Evolutionary conservation across 2,797 vertebrate genomes (phyloP).

Genomic region (Tokudaia tokunoshimensis): DNA sequence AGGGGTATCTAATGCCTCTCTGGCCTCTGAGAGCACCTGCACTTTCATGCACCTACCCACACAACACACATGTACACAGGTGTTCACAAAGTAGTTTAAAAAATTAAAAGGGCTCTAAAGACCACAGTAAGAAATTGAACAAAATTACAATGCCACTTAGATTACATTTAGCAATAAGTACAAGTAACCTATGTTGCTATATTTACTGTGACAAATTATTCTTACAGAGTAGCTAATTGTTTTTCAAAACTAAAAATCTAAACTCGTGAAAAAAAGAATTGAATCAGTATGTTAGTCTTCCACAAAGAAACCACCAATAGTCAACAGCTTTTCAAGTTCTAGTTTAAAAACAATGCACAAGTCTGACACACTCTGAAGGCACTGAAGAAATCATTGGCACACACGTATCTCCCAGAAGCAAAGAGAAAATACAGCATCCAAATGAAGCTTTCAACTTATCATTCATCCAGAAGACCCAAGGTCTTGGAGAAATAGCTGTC

Average conservation of each 20-base stretch:
- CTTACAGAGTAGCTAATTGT: not conserved
- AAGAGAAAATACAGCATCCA: not conserved
- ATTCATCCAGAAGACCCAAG: not conserved
- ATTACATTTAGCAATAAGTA: not conserved
- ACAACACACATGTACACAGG: not conserved
- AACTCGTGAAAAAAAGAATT: not conserved
- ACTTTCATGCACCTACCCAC: not conserved
- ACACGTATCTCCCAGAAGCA: not conserved
- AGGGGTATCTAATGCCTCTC: not conserved
- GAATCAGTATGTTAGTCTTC: constrained; percentile 4
- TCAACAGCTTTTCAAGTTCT: constrained; percentile 13
- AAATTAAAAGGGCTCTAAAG: not conserved
- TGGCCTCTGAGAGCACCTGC: not conserved
- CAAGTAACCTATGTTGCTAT: not conserved
- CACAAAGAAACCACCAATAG: constrained; percentile 11
- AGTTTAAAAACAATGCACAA: not conserved
- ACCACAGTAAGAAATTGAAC: not conserved
- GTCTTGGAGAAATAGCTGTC: not conserved
- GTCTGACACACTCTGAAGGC: not conserved
- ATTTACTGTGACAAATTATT: constrained; percentile 12
- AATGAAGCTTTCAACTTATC: not conserved
- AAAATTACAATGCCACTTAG: not conserved
- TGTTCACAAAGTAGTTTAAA: not conserved
- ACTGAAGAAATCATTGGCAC: not conserved
- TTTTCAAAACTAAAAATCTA: constrained; percentile 19